These are phyloP conservation scores for Cryptophagus acutangulus DNA, from an alignment of 2,888 invertebrate genomes.

Conservation along the genomic window DNA sequence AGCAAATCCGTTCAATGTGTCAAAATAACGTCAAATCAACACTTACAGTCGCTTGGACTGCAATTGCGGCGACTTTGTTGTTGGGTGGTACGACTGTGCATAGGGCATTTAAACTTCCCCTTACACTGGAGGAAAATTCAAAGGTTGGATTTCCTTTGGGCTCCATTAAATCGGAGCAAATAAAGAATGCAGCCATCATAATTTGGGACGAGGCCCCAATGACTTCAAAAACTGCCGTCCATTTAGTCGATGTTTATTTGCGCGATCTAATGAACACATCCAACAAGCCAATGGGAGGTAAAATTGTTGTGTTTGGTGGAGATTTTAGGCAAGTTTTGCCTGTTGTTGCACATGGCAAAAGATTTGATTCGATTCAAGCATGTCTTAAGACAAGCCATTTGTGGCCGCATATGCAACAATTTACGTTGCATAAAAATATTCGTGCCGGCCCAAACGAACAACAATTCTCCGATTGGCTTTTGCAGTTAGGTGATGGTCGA, in stretches of 20 bases:
- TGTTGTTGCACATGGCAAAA: slow-evolving; percentile 15
- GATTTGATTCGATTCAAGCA: slow-evolving; percentile 10
- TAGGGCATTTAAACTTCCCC: slow-evolving; percentile 34
- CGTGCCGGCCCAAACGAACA: slow-evolving; percentile 5
- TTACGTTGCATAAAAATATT: slow-evolving; percentile 16
- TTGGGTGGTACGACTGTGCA: slow-evolving; percentile 41
- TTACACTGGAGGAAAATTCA: too few relatives aligned
- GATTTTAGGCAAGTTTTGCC: slow-evolving; percentile 26
- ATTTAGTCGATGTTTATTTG: slow-evolving; percentile 17
- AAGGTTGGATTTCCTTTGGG: slow-evolving; percentile 9
- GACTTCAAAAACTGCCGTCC: slow-evolving; percentile 13
- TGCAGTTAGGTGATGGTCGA: slow-evolving; percentile 10
- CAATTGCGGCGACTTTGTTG: slow-evolving; percentile 37
- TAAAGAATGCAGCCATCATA: slow-evolving; percentile 10
- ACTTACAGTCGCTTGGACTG: slow-evolving; percentile 36
- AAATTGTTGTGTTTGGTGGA: slow-evolving; percentile 22
- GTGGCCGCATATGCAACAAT: slow-evolving; percentile 15
- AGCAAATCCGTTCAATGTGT: too few relatives aligned
- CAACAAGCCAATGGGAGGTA: slow-evolving; percentile 17
- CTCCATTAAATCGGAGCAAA: background rate
- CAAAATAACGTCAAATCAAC: too few relatives aligned
- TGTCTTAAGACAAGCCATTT: slow-evolving; percentile 16
- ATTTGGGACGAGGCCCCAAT: slow-evolving; percentile 24
- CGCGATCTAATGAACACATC: slow-evolving; percentile 9
- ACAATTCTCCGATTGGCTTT: slow-evolving; percentile 14